Conservation (phyloP, 2,797 vertebrate genomes). For the Florisuga fusca region DNA sequence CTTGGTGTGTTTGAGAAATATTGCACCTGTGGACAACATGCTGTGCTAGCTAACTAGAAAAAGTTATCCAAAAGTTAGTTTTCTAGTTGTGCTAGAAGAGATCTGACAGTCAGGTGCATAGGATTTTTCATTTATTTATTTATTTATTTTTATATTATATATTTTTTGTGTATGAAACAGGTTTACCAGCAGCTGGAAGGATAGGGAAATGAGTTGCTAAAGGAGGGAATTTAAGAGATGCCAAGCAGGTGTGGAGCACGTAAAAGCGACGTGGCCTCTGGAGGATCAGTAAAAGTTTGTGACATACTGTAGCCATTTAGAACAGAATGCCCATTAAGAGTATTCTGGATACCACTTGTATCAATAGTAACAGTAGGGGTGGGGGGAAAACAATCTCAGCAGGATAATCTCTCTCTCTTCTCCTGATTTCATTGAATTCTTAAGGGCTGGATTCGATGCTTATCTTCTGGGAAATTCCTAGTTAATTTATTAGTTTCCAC, state of each 20-base stretch:
- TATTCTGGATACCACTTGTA: not conserved
- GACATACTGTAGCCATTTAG: not conserved
- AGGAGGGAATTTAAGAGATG: not conserved
- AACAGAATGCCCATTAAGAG: not conserved
- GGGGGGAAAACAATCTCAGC: not conserved
- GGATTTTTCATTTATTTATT: too few species aligned
- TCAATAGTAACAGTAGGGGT: not conserved
- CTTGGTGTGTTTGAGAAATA: not conserved
- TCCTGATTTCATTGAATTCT: not conserved
- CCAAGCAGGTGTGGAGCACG: not conserved
- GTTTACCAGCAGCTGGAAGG: not conserved
- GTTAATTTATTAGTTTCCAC: not conserved
- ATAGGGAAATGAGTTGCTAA: not conserved
- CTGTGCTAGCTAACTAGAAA: not conserved
- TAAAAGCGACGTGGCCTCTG: not conserved
- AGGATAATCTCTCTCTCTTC: not conserved
- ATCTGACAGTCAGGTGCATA: not conserved
- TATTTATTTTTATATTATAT: too few species aligned
- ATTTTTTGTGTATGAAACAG: too few species aligned
- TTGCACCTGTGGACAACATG: not conserved
- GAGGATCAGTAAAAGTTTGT: not conserved
- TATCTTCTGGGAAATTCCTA: not conserved
- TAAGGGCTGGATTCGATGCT: not conserved
- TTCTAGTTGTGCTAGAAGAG: not conserved
- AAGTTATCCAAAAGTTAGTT: too few species aligned